Percentiles rank a stretch among this genome's conserved stretches.
phyloP scores from a whole-genome alignment of 1,140 invertebrate genomes.

The Trypoxylus dichotomus region DNA sequence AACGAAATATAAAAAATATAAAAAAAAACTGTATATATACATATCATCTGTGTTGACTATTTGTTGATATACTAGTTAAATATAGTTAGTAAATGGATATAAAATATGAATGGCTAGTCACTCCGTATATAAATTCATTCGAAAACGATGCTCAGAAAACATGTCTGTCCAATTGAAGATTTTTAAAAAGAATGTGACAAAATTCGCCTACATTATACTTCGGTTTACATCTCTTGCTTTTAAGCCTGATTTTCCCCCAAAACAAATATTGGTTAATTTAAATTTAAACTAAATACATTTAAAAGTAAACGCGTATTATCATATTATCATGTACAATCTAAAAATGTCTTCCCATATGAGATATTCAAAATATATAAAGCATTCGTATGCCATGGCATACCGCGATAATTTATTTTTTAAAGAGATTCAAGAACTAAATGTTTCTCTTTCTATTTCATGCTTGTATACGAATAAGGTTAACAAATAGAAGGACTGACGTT shows the following conservation, averaged over 20 bases:
- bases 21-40: slow-evolving; percentile 29
- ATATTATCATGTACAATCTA: slow-evolving; percentile 42
- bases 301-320: slow-evolving; percentile 28
- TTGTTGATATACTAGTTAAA: slow-evolving; percentile 33
- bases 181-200: not conserved
- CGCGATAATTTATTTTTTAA: slow-evolving; percentile 33
- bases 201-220: not conserved
- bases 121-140: slow-evolving; percentile 27
- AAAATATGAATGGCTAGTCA: slow-evolving; percentile 27
- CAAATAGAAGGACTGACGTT: slow-evolving; percentile 1
- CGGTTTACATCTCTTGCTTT: too few relatives aligned
- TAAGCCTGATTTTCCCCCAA: not conserved
- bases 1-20: not conserved
- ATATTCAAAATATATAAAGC: slow-evolving; percentile 37
- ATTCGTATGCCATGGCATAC: slow-evolving; percentile 35
- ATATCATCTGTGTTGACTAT: slow-evolving; percentile 38
- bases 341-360: slow-evolving; percentile 46
- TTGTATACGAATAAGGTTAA: too few relatives aligned
- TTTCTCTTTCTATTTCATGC: not conserved
- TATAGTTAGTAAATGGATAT: slow-evolving; percentile 34
- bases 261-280: not conserved
- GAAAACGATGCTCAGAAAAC: slow-evolving; percentile 35
- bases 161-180: slow-evolving; percentile 29
- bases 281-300: slow-evolving; percentile 13
- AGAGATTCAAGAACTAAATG: not conserved